These are phyloP conservation scores for Sarcophaga bullata DNA, from an alignment of 1,140 invertebrate species.

Conservation along the genomic window DNA sequence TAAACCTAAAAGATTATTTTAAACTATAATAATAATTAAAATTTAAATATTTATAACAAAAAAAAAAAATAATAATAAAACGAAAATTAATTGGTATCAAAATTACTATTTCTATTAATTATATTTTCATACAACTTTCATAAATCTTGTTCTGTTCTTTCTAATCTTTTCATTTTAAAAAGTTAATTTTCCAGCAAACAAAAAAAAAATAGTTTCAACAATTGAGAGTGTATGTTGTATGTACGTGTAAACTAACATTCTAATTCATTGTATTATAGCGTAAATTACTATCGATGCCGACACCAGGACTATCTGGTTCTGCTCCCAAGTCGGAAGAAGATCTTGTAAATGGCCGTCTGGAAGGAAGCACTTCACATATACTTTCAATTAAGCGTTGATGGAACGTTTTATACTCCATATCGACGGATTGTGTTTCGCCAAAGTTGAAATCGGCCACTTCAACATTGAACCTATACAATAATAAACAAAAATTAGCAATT, in stretches of 20 bases:
- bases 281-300: conserved; percentile 61
- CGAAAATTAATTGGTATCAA: not conserved
- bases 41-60: not conserved
- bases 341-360: conserved; percentile 54
- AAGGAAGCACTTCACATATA: conserved; percentile 68
- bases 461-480: conserved; percentile 73
- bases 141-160: too few relatives aligned
- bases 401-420: conserved; percentile 88
- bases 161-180: not conserved
- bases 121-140: too few relatives aligned
- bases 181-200: conserved; percentile 4
- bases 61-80: not conserved
- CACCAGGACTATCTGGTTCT: conserved; percentile 53
- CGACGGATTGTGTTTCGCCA: conserved; percentile 74
- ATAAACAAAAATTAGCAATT: conserved; percentile 45
- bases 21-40: not conserved
- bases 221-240: not conserved
- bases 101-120: not conserved
- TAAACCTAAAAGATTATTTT: too few relatives aligned
- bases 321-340: conserved; percentile 58
- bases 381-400: conserved; percentile 80
- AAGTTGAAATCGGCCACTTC: conserved; percentile 92
- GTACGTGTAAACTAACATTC: conserved; percentile 12
- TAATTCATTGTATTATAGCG: conserved; percentile 62
- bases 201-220: conserved; percentile 17